A percentile compares a stretch with the other conserved stretches of the same genome.
These are phyloP conservation scores for Propithecus deckenii DNA, from an alignment of 2,797 vertebrate species.

Conservation along the genomic window DNA sequence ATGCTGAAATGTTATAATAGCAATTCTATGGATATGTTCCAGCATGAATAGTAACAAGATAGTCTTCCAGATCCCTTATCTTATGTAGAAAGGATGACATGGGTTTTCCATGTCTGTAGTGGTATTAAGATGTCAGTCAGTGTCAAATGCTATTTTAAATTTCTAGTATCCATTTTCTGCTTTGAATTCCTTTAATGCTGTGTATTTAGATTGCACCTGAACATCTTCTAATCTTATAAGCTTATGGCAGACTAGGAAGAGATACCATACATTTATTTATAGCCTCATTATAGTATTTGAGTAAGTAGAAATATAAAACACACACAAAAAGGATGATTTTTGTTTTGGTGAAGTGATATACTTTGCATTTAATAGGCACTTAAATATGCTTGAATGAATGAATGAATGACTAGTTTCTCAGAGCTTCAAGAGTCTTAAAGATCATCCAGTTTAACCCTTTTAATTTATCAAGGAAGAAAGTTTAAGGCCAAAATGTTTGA, in stretches of 20 bases:
- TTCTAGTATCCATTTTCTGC: constrained; percentile 57
- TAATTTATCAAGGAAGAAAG: constrained; percentile 19
- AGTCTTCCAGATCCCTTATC: constrained; percentile 55
- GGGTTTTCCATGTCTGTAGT: constrained; percentile 51
- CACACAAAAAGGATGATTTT: neutral
- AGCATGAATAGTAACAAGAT: constrained; percentile 55
- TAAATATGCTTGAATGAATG: neutral
- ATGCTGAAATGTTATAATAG: constrained; percentile 6
- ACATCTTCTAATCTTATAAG: constrained; percentile 53
- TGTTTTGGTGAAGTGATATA: neutral
- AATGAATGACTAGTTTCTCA: neutral
- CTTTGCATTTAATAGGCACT: neutral
- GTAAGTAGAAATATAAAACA: constrained; percentile 46
- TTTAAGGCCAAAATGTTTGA: neutral
- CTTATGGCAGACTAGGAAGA: constrained; percentile 29
- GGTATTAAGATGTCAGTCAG: constrained; percentile 68
- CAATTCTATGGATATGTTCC: neutral
- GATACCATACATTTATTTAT: constrained; percentile 51
- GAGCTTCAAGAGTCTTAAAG: neutral
- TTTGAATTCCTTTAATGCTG: constrained; percentile 46
- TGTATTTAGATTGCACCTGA: constrained; percentile 51
- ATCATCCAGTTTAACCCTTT: neutral
- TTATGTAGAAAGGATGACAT: constrained; percentile 46
- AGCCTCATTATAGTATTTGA: neutral
- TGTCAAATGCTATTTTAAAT: constrained; percentile 59